Conservation (phyloP, 2,797 vertebrate species). For the Poecilia velifera region DNA sequence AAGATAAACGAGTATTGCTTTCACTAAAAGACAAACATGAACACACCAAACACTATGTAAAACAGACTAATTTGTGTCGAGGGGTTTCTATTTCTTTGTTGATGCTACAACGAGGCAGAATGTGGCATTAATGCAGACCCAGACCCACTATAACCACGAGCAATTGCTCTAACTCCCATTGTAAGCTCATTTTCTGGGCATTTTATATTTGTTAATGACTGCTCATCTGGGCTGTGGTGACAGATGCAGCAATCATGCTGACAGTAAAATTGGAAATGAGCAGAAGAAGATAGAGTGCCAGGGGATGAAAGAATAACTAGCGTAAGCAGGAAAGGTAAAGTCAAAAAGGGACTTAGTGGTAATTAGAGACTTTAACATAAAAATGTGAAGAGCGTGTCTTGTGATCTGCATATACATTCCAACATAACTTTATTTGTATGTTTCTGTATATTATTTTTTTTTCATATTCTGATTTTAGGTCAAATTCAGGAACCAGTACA, state of each 20-base stretch:
- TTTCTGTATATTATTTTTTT: background rate
- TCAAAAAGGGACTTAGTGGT: background rate
- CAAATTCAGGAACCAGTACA: background rate
- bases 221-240: constrained; percentile 18
- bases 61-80: constrained; percentile 62
- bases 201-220: constrained; percentile 4
- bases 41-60: constrained; percentile 26
- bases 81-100: constrained; percentile 45
- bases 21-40: constrained; percentile 6
- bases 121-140: constrained; percentile 51
- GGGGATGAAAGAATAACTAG: background rate
- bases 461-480: background rate
- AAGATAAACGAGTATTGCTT: background rate
- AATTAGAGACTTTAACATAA: background rate
- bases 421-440: background rate
- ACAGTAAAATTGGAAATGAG: constrained; percentile 4
- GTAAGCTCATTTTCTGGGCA: constrained; percentile 13
- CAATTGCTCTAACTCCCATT: constrained; percentile 45
- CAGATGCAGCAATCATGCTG: background rate
- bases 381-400: background rate
- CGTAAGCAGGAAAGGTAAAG: background rate
- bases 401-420: background rate
- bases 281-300: background rate
- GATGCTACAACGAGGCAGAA: constrained; percentile 53
- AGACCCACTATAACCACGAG: constrained; percentile 26